Base-by-base conservation (phyloP, 2,113 vertebrate species). In the Sapajus apella region DNA sequence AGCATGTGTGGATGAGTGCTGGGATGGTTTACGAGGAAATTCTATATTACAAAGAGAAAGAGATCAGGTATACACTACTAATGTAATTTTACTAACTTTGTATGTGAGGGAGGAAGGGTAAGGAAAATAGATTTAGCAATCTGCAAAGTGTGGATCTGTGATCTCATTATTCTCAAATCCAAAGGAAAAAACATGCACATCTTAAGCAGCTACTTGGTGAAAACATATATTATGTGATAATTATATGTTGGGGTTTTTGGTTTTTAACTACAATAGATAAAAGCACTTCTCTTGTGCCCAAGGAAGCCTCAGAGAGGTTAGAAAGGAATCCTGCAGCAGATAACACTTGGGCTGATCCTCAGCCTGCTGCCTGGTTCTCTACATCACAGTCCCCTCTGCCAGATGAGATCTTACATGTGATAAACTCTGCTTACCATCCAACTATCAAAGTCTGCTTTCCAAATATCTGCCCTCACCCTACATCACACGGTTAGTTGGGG, bases 1-100 rank as follows among this genome's bases (percentile, higher is more conserved):
- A 47, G 1, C 1, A 0, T 30, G 3, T 50, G 45, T 50, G 21
- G 17, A 25, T 1, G 9, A 70, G 45, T 8, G 16, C 23, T 55
- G 4, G 21, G 47, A 23, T 64, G 17, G 27, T 64, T 16, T 8
- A 0, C 10, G 30, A 86, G 30, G 8, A 82, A 58, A 25, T 58
- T 40, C 35, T 75, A 27, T 35, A 0, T 66, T 68, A 37, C 21
- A 80, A 82, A 68, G 8, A 83, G 56, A 14, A 81, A 47, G 18
- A 40, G 23, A n/a, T 0, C 3, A 95, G 14, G 43, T 8, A 12
- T 45, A 40, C 72, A 47, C 12, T n/a, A 43, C 30, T 16, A n/a
- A 23, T 32, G 14, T 4, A 45, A 2, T 45, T 93, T 91, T 55
- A 45, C 9, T 68, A 40, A 70, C 6, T 18, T 12, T 40, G 23